A percentile compares a stretch with the other conserved stretches of the same genome.
These are phyloP conservation scores for Emydocephalus ijimae DNA, from an alignment of 2,113 vertebrate genomes.

Conservation along the genomic window DNA sequence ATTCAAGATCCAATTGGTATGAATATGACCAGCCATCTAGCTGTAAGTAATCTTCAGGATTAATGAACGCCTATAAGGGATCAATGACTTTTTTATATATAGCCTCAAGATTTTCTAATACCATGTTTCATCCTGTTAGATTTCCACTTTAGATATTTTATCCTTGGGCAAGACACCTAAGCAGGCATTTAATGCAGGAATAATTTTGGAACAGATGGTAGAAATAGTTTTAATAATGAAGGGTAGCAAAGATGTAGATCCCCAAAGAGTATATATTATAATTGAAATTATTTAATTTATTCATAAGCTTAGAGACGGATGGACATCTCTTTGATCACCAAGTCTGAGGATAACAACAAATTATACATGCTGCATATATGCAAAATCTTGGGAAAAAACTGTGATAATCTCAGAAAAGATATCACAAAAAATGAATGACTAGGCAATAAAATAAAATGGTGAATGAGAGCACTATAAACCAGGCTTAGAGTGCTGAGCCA, in stretches of 20 bases:
- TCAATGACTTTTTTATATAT: neutral
- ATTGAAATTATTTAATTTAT: neutral
- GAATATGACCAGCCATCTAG: neutral
- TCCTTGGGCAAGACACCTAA: neutral
- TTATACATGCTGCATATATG: neutral
- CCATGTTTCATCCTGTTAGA: neutral
- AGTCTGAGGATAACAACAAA: neutral
- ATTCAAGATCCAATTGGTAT: neutral
- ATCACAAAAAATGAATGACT: neutral
- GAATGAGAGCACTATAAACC: neutral
- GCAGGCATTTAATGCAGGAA: neutral
- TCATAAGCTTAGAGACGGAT: neutral
- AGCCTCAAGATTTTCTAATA: neutral
- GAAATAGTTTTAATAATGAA: neutral
- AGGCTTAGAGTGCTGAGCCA: neutral
- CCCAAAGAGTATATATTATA: neutral
- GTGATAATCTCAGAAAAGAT: neutral
- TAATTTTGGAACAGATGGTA: neutral
- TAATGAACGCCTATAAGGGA: neutral
- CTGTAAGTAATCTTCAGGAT: neutral
- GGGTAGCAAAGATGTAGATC: neutral
- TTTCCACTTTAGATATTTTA: neutral
- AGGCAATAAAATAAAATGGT: neutral
- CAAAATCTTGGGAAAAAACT: neutral
- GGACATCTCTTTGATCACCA: neutral